phyloP scores from a whole-genome alignment of 2,888 invertebrate genomes.

The Drosophila lutescens region DNA sequence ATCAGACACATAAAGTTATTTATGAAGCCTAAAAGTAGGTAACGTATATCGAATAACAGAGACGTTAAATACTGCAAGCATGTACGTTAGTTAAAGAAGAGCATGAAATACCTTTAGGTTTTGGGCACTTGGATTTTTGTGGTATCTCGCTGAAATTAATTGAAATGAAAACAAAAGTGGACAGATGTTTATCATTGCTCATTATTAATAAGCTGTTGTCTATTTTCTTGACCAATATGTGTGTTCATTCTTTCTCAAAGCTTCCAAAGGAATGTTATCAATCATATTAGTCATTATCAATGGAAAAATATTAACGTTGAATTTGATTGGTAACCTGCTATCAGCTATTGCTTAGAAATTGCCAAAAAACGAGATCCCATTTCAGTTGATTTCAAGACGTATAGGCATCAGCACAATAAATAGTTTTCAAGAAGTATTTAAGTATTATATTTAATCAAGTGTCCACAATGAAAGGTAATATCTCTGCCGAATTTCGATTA shows the following conservation, averaged over 20 bases:
- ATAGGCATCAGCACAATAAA: neutral
- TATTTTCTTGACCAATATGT: conserved; percentile 18
- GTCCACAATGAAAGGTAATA: conserved; percentile 9
- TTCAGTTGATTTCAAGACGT: conserved; percentile 21
- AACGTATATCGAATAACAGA: neutral
- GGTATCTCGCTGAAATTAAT: conserved; percentile 25
- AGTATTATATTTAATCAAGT: too few species aligned
- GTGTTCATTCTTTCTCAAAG: conserved; percentile 1
- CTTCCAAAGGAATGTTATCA: conserved; percentile 17
- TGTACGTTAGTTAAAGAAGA: neutral
- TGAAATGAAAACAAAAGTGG: conserved; percentile 16
- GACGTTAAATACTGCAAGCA: neutral
- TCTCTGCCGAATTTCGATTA: too few species aligned
- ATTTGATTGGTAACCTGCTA: conserved; percentile 8
- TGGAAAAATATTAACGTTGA: conserved; percentile 1
- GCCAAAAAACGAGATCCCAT: conserved; percentile 11
- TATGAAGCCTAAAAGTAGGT: conserved; percentile 30
- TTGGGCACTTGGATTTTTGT: neutral
- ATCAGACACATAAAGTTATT: neutral
- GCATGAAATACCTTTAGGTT: neutral
- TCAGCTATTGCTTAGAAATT: conserved; percentile 14
- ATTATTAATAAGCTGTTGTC: conserved; percentile 26
- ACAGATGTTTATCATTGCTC: conserved; percentile 13
- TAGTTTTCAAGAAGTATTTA: neutral
- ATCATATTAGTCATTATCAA: conserved; percentile 26